A percentile compares a stretch with the other conserved stretches of the same genome.
Conservation (phyloP, 2,888 invertebrate genomes). For the Eledone cirrhosa region DNA sequence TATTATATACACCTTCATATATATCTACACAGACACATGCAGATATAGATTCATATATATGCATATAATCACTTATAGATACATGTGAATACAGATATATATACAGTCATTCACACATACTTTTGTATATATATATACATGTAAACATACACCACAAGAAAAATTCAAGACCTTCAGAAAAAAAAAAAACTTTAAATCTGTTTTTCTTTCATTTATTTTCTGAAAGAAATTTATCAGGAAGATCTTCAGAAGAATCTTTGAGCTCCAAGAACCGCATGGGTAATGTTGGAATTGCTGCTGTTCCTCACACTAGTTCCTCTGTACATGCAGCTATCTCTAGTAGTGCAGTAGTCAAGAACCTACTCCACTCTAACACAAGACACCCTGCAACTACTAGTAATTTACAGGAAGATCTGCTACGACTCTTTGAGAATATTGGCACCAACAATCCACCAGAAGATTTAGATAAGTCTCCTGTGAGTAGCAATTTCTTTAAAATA, state of each 20-base stretch:
- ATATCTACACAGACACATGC: too few relatives aligned
- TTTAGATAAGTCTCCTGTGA: conserved; percentile 19
- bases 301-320: conserved; percentile 46
- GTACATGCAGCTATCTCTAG: too few relatives aligned
- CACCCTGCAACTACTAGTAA: conserved; percentile 66
- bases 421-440: conserved; percentile 82
- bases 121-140: too few relatives aligned
- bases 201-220: conserved; percentile 24
- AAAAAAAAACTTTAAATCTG: neutral
- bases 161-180: neutral
- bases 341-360: too few relatives aligned
- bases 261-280: conserved; percentile 48
- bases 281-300: conserved; percentile 45
- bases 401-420: conserved; percentile 85
- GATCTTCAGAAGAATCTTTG: conserved; percentile 60
- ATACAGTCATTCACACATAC: too few relatives aligned
- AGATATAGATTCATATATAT: too few relatives aligned
- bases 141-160: neutral
- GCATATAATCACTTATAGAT: too few relatives aligned
- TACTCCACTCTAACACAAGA: conserved; percentile 32
- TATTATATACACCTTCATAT: too few relatives aligned
- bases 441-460: conserved; percentile 2
- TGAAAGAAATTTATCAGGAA: conserved; percentile 57
- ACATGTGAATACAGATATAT: too few relatives aligned
- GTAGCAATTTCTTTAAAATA: conserved; percentile 27